Evolutionary conservation across 1,140 invertebrate genomes (phyloP).

Genomic region (Amphibalanus amphitrite): DNA sequence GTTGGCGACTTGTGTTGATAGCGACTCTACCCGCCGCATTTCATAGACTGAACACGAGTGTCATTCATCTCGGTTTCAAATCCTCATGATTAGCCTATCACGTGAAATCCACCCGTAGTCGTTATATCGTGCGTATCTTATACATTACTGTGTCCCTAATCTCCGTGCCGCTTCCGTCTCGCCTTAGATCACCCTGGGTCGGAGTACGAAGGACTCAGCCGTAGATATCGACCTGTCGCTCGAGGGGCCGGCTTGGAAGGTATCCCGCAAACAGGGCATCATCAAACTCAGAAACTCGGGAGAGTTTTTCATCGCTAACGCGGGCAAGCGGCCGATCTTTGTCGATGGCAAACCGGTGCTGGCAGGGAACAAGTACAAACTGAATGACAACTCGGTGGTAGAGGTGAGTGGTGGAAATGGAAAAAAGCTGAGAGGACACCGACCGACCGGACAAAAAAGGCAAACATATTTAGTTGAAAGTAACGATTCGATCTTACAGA

Average conservation of each 20-base stretch:
- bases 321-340: conserved; percentile 86
- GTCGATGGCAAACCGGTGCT: conserved; percentile 81
- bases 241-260: conserved; percentile 52
- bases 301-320: conserved; percentile 84
- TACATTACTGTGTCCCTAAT: no score
- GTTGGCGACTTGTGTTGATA: background rate
- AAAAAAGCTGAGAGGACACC: no score
- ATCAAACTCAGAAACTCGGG: conserved; percentile 79
- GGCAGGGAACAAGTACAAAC: conserved; percentile 62
- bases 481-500: conserved; percentile 5
- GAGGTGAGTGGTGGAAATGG: conserved; percentile 42
- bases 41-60: no score
- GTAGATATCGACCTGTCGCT: conserved; percentile 88
- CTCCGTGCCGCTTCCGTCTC: no score
- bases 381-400: conserved; percentile 85
- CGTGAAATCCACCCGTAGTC: no score
- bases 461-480: conserved; percentile 12
- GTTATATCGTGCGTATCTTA: no score
- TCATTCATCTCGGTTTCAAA: no score
- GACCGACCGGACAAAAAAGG: conserved; percentile 3
- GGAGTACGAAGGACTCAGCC: conserved; percentile 66
- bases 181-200: conserved; percentile 81
- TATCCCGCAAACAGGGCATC: conserved; percentile 39
- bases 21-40: no score
- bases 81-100: no score